phyloP scores from a whole-genome alignment of 2,888 invertebrate species.

The Mimumesa dahlbomi region DNA sequence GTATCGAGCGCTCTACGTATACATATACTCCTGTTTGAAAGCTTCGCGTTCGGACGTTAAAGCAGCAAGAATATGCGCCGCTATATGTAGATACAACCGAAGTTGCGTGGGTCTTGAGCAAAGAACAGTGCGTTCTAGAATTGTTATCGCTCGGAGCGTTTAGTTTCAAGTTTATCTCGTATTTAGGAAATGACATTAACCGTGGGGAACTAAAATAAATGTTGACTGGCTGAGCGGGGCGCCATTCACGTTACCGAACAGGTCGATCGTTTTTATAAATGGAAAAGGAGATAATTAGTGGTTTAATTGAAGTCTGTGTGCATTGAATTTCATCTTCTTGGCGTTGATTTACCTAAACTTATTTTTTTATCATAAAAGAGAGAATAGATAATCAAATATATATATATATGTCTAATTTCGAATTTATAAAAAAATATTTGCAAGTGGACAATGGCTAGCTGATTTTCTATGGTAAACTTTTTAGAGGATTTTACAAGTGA shows the following conservation, averaged over 20 bases:
- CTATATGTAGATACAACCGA: slow-evolving; percentile 1
- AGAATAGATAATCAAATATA: too few species aligned
- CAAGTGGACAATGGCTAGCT: too few species aligned
- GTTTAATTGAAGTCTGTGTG: too few species aligned
- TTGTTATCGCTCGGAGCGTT: slow-evolving; percentile 12
- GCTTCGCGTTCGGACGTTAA: not conserved
- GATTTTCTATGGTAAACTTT: too few species aligned
- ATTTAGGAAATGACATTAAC: slow-evolving; percentile 2
- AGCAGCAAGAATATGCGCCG: not conserved
- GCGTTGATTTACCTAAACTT: too few species aligned
- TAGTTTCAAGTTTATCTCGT: slow-evolving; percentile 1
- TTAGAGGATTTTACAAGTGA: too few species aligned
- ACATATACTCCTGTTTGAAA: slow-evolving; percentile 26
- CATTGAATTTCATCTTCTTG: too few species aligned
- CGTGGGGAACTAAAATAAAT: not conserved
- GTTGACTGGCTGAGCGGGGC: not conserved
- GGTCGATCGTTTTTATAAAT: not conserved
- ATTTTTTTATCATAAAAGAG: too few species aligned
- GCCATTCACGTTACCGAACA: not conserved
- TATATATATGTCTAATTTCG: too few species aligned
- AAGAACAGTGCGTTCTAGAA: slow-evolving; percentile 3
- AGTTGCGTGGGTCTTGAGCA: slow-evolving; percentile 5
- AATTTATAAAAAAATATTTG: too few species aligned
- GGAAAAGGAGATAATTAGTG: too few species aligned
- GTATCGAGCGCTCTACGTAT: not conserved